A percentile compares a stretch with the other conserved stretches of the same genome.
These are phyloP conservation scores for Gopherus evgoodei DNA, from an alignment of 2,113 vertebrate genomes.

Conservation along the genomic window DNA sequence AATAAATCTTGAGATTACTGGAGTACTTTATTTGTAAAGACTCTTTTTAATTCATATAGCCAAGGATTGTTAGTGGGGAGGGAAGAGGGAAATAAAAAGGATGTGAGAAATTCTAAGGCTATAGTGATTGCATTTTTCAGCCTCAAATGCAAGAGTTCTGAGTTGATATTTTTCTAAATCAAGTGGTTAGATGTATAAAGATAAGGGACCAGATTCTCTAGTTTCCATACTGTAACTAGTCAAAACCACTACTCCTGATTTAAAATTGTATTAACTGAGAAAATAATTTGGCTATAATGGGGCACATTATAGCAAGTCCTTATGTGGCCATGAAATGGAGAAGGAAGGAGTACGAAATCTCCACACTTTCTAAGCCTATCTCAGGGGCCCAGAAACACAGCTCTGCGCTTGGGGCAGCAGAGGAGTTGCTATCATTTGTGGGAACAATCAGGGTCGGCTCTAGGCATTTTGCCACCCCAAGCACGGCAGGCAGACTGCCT, in stretches of 20 bases:
- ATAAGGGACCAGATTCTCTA: neutral
- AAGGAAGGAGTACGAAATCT: neutral
- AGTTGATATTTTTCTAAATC: neutral
- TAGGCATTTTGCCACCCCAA: no score
- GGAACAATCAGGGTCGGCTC: neutral
- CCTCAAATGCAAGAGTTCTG: neutral
- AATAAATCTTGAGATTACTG: neutral
- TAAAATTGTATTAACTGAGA: neutral
- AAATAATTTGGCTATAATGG: neutral
- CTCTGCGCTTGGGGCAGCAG: neutral
- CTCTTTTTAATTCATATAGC: neutral
- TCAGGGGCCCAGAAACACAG: neutral
- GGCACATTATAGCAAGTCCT: neutral
- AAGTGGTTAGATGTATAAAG: neutral
- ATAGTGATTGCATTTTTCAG: neutral
- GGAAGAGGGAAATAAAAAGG: neutral
- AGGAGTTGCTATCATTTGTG: neutral
- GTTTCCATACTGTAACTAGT: neutral
- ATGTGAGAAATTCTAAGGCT: neutral
- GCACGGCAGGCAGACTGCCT: no score
- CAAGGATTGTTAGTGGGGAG: neutral
- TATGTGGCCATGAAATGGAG: neutral
- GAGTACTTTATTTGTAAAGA: neutral
- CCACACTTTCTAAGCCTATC: no score
- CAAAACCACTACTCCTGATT: neutral